Evolutionary conservation across 2,113 vertebrate species (phyloP).

Genomic region (Jacana jacana): DNA sequence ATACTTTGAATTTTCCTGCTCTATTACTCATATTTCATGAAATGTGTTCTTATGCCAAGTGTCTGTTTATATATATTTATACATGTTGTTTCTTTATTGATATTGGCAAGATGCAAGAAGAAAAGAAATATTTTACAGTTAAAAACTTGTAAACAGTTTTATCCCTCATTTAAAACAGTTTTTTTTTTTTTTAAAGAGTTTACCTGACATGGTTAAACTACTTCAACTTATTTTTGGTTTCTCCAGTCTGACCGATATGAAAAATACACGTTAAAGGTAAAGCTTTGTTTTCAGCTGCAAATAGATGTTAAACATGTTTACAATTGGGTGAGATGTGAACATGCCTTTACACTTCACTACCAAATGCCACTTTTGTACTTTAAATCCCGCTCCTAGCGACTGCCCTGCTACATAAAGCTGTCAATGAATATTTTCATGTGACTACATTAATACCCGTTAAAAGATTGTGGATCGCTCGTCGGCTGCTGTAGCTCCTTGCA

Average conservation of each 20-base stretch:
- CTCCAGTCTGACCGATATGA: background rate
- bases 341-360: background rate
- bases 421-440: constrained; percentile 73
- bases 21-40: constrained; percentile 64
- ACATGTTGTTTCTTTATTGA: constrained; percentile 66
- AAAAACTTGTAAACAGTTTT: constrained; percentile 69
- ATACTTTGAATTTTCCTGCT: constrained; percentile 54
- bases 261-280: background rate
- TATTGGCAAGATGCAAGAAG: constrained; percentile 62
- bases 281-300: background rate
- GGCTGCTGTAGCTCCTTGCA: constrained; percentile 75
- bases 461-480: constrained; percentile 70
- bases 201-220: constrained; percentile 39
- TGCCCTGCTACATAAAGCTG: constrained; percentile 59
- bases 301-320: background rate
- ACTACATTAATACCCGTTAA: constrained; percentile 74
- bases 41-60: constrained; percentile 48
- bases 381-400: background rate
- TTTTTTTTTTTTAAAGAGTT: constrained; percentile 25
- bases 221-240: constrained; percentile 7
- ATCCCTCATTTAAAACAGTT: constrained; percentile 46
- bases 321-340: background rate
- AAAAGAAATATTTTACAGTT: constrained; percentile 56
- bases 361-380: background rate
- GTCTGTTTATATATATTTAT: constrained; percentile 70